Conservation (phyloP, 2,113 vertebrate genomes). For the Takifugu bimaculatus region DNA sequence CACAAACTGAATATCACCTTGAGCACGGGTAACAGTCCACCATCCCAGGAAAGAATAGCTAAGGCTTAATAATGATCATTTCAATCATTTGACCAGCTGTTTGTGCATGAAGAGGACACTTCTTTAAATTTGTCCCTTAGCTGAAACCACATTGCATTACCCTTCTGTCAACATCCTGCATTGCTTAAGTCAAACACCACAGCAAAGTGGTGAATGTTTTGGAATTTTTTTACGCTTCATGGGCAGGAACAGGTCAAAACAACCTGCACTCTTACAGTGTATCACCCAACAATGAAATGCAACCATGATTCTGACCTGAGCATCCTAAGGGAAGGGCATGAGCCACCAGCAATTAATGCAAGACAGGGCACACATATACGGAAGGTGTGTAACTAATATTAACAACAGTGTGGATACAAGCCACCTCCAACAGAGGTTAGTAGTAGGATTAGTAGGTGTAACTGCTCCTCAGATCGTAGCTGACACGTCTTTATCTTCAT, state of each 20-base stretch:
- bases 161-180: not conserved
- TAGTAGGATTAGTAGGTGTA: not conserved
- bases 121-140: not conserved
- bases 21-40: not conserved
- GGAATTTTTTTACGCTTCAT: constrained; percentile 11
- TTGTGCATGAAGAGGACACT: not conserved
- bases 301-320: constrained; percentile 53
- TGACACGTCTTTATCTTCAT: not conserved
- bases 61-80: no score
- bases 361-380: constrained; percentile 11
- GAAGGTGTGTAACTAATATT: constrained; percentile 10
- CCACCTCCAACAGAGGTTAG: no score
- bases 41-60: not conserved
- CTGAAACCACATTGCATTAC: not conserved
- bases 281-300: constrained; percentile 61
- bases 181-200: not conserved
- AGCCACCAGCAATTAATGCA: constrained; percentile 43
- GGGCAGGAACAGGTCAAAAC: constrained; percentile 31
- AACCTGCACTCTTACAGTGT: constrained; percentile 41
- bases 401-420: no score
- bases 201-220: not conserved
- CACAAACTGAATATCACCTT: not conserved
- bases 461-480: not conserved
- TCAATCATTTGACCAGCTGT: no score
- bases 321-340: constrained; percentile 35